These are phyloP conservation scores for Drosophila lacicola DNA, from an alignment of 2,888 invertebrate species.

Conservation along the genomic window DNA sequence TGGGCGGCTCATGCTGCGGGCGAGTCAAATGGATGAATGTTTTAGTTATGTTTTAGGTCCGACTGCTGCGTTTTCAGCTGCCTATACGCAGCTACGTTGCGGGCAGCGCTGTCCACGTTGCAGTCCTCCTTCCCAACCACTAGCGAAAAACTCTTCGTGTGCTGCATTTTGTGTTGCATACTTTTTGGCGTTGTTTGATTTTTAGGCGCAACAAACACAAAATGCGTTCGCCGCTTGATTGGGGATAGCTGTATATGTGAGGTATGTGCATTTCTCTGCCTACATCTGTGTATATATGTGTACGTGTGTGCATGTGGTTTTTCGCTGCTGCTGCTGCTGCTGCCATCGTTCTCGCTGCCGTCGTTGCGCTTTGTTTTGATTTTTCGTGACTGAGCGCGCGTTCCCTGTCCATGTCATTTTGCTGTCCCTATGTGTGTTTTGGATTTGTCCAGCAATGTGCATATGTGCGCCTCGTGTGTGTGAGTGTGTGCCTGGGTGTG, in stretches of 20 bases:
- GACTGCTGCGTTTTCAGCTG: constrained; percentile 41
- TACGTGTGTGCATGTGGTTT: constrained; percentile 21
- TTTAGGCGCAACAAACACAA: constrained; percentile 77
- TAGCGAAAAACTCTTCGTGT: background rate
- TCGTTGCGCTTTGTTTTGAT: constrained; percentile 80
- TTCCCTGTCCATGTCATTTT: constrained; percentile 44
- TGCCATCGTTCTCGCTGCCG: constrained; percentile 41
- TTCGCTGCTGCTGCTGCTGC: constrained; percentile 27
- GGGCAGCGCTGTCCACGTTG: constrained; percentile 23
- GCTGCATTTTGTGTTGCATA: constrained; percentile 58
- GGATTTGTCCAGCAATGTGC: constrained; percentile 71
- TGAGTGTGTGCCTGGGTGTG: constrained; percentile 35
- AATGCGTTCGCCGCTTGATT: constrained; percentile 75
- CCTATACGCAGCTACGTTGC: constrained; percentile 38
- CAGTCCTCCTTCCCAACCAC: background rate
- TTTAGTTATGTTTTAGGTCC: constrained; percentile 62
- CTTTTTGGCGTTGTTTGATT: constrained; percentile 74
- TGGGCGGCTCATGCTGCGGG: constrained; percentile 6
- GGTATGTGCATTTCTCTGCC: constrained; percentile 52
- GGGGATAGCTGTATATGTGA: constrained; percentile 43
- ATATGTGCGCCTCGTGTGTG: constrained; percentile 49
- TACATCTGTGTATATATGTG: constrained; percentile 36
- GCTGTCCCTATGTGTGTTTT: constrained; percentile 43
- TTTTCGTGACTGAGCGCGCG: constrained; percentile 75
- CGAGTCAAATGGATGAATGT: constrained; percentile 19